A percentile compares a stretch with the other conserved stretches of the same genome.
phyloP scores from a whole-genome alignment of 2,113 vertebrate species.

The Podiceps cristatus region DNA sequence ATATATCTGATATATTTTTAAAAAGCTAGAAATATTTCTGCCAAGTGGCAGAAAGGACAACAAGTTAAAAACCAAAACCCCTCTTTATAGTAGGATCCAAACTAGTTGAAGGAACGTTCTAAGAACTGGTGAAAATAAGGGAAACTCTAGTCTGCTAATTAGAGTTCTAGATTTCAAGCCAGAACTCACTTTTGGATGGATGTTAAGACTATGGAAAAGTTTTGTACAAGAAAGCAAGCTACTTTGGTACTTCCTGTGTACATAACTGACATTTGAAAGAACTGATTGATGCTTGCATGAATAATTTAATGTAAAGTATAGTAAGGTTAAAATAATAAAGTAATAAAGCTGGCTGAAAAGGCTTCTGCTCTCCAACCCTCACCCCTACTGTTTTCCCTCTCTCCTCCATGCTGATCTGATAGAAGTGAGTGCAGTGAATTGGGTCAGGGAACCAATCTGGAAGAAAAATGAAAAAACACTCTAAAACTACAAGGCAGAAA shows the following conservation, averaged over 20 bases:
- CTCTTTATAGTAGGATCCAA: not conserved
- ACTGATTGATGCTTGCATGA: not conserved
- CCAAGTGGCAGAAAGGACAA: not conserved
- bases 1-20: not conserved
- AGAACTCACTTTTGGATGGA: not conserved
- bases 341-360: not conserved
- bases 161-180: not conserved
- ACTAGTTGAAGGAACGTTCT: not conserved
- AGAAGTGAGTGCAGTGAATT: not conserved
- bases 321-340: not conserved
- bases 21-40: not conserved
- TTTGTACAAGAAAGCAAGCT: not conserved
- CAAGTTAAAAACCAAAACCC: accelerated
- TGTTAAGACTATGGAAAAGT: not conserved
- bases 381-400: not conserved
- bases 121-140: not conserved
- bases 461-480: not conserved
- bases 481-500: not conserved
- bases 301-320: not conserved
- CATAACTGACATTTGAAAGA: not conserved
- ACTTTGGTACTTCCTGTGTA: not conserved
- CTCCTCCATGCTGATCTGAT: not conserved
- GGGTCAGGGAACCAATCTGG: not conserved
- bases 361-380: not conserved
- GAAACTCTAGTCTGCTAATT: not conserved